These are phyloP conservation scores for Meloidogyne floridensis DNA, from an alignment of 1,140 invertebrate species.

Conservation along the genomic window DNA sequence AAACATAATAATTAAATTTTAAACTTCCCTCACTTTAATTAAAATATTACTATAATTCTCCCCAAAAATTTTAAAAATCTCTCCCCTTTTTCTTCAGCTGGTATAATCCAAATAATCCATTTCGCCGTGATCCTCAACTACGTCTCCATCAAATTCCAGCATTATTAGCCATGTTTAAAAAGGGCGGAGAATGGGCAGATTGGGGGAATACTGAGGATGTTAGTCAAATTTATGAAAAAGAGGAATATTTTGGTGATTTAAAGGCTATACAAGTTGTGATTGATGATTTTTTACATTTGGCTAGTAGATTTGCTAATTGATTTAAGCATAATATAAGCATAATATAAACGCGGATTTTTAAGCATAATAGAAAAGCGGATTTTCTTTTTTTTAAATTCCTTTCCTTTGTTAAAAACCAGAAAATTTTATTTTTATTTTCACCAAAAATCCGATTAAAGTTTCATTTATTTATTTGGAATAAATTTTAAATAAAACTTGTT, in stretches of 20 bases:
- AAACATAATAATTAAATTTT: too few species aligned
- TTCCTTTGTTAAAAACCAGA: too few species aligned
- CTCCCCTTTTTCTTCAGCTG: neutral
- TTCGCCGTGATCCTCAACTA: slow-evolving; percentile 25
- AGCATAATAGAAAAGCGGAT: neutral
- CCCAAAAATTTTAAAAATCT: neutral
- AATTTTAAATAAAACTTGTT: neutral
- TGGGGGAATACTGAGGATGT: slow-evolving; percentile 15
- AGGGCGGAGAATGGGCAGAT: slow-evolving; percentile 20
- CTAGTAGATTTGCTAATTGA: neutral
- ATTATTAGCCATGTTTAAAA: slow-evolving; percentile 19
- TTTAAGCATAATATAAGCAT: neutral
- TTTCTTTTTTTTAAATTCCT: neutral
- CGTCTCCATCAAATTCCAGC: slow-evolving; percentile 25
- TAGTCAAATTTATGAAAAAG: slow-evolving; percentile 27
- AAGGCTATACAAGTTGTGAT: slow-evolving; percentile 10
- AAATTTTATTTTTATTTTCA: neutral
- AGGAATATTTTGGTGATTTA: slow-evolving; percentile 28
- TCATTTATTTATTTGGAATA: neutral
- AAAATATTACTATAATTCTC: neutral
- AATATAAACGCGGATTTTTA: neutral
- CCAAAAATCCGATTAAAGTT: neutral
- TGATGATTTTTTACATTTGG: slow-evolving; percentile 20
- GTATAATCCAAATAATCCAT: slow-evolving; percentile 34
- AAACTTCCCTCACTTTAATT: too few species aligned